Evolutionary conservation across 2,113 vertebrate species (phyloP), one percentile per base, ranked within the genome.

Genomic region (Herpailurus yagouaroundi): DNA sequence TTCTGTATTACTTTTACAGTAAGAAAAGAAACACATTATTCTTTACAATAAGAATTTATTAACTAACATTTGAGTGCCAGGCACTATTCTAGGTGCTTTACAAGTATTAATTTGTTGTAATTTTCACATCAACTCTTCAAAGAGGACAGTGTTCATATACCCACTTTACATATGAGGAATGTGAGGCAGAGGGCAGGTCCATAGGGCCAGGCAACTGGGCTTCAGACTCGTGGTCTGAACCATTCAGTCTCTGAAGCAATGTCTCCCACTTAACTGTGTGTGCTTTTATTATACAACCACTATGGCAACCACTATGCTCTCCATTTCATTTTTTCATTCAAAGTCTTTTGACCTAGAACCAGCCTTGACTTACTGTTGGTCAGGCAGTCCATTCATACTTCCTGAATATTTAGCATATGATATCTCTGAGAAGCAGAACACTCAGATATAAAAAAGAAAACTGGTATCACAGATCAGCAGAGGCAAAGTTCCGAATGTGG

Each of bases 351-450:
- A 91, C 29, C 38, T 66, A 23, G 23, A 76, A 48, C 33, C 36
- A 84, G 71, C 60, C 66, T 91, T 93, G 76, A 84, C 4, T n/a
- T 45, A 63, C 36, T 29, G 13, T 36, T 9, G 29, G 19, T n/a
- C 68, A 73, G 23, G 69, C 4, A 3, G 10, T 29, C 52, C n/a
- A 57, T 16, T 92, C 48, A 41, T 55, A 31, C 41, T 23, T 96
- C 80, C 48, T 69, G 16, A 36, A 4, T 94, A 36, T 19, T 91
- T 60, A 80, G 38, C 10, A 55, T 45, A n/a, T 7, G 31, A n/a
- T 36, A 82, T 41, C 74, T 90, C 66, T 68, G 27, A 93, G 68
- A 84, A 87, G 57, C 76, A 88, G 69, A 85, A 91, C 69, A 41
- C 41, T 76, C 38, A 74, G 57, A 3, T 69, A 73, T 41, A 88